A percentile compares a stretch with the other conserved stretches of the same genome.
phyloP scores from a whole-genome alignment of 2,888 invertebrate species.

The Ochropleura leucogaster region DNA sequence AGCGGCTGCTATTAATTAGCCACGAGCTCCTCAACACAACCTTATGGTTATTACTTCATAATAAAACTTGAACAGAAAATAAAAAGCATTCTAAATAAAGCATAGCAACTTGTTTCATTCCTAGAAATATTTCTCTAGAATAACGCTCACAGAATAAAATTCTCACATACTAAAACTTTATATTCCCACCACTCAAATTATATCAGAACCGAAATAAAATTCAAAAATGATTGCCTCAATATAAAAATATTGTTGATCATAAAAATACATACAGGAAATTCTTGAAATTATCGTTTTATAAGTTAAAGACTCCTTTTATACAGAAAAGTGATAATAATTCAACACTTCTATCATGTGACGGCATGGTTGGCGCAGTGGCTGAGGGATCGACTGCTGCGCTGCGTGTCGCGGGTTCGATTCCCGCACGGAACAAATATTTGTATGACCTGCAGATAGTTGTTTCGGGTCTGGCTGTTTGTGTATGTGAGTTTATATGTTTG shows the following conservation, averaged over 20 bases:
- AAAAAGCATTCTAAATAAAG: conserved; percentile 17
- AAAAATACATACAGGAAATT: not conserved
- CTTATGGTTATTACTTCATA: not conserved
- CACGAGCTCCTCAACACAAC: no score
- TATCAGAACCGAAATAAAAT: conserved; percentile 26
- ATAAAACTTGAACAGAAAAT: conserved; percentile 1
- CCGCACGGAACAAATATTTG: no score
- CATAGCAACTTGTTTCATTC: not conserved
- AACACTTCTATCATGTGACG: no score
- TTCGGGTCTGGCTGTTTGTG: no score
- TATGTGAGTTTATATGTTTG: no score
- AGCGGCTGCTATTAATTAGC: no score
- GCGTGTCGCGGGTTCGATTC: no score
- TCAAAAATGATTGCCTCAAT: conserved; percentile 6
- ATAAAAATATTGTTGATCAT: conserved; percentile 25
- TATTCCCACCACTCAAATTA: conserved; percentile 16
- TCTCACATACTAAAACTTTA: conserved; percentile 32
- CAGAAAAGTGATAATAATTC: not conserved
- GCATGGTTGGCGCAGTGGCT: no score
- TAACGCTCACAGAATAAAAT: conserved; percentile 14
- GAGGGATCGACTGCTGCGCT: no score
- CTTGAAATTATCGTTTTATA: not conserved
- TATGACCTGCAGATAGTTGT: no score
- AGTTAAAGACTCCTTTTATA: not conserved
- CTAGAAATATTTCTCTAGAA: conserved; percentile 14